Evolutionary conservation across 2,797 vertebrate genomes (phyloP).

Genomic region (Syngnathus rostellatus): DNA sequence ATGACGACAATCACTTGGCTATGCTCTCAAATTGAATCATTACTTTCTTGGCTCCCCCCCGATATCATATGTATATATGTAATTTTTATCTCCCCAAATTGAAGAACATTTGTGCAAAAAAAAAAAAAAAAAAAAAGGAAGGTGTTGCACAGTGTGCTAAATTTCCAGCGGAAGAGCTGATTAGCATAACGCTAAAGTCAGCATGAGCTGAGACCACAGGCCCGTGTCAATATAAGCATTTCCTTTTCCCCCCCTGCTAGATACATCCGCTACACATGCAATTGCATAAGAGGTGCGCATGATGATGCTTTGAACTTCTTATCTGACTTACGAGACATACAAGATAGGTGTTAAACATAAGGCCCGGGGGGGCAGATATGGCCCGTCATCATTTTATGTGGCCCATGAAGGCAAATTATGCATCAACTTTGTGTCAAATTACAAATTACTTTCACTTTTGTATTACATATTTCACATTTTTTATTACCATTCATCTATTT

Average conservation of each 20-base stretch:
- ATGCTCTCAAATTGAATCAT: neutral
- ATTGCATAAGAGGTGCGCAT: slow-evolving; percentile 43
- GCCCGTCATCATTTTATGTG: no score
- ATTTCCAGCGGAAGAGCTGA: neutral
- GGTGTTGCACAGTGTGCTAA: neutral
- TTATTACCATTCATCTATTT: no score
- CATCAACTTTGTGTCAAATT: no score
- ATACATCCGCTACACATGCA: slow-evolving; percentile 38
- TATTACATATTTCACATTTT: no score
- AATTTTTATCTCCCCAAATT: no score
- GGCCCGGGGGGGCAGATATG: no score
- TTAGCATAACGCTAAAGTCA: slow-evolving; percentile 32
- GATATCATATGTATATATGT: no score
- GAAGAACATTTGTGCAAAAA: no score
- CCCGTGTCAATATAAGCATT: slow-evolving; percentile 45
- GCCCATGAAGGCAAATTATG: no score
- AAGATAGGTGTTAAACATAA: no score
- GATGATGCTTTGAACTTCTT: neutral
- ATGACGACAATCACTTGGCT: neutral
- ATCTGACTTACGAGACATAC: neutral
- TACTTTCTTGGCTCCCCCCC: no score
- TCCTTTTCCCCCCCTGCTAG: slow-evolving; percentile 18
- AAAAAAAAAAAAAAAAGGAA: neutral
- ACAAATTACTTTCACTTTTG: no score
- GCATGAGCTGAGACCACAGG: slow-evolving; percentile 23